Base-by-base conservation (phyloP, 1,140 invertebrate species). In the Mactra quadrangularis region DNA sequence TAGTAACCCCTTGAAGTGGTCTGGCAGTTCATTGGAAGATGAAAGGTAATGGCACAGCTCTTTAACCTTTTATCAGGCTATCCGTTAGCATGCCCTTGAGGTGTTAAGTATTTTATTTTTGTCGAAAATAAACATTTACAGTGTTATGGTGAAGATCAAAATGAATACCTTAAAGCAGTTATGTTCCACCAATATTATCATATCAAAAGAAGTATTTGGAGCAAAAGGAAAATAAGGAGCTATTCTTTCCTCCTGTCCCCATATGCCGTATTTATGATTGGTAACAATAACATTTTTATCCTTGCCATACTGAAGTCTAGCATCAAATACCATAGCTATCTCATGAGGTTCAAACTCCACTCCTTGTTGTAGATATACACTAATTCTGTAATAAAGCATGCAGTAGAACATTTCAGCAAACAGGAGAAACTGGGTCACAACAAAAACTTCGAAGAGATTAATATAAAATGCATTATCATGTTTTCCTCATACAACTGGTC, bases 161-260 rank as follows among this genome's bases (percentile, higher is more conserved):
- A n/a, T n/a, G n/a, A 41, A 15, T 41, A 95, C 94, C 92, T 94
- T 93, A 64, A 90, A 94, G 33, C 88, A 86, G 33, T 92, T 81
- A 25, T 91, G 86, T 71, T 93, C 91, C 76, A 92, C 93, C 35
- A 92, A 72, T 27, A 95, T 94, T 41, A 93, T 92, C 0, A 95
- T 88, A 3, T 93, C 94, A 87, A 96, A 97, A 85, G 95, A 95
- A 71, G 95, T 94, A 6, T 96, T 96, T 9, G 95, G 94, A 50
- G 93, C 92, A 77, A 98, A 94, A 1, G 95, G 95, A 86, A 96
- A 94, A 66, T 79, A 85, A 25, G 92, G 94, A 15, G 95, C 95
- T 78, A 95, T 94, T 85, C 95, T 93, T 86, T 97, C 96, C 93
- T 97, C 96, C 6, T 94, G 90, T 22, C 95, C 95, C 96, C 96